A percentile compares a stretch with the other conserved stretches of the same genome.
Evolutionary conservation across 2,113 vertebrate species (phyloP).

Genomic region (Siniperca knerii): DNA sequence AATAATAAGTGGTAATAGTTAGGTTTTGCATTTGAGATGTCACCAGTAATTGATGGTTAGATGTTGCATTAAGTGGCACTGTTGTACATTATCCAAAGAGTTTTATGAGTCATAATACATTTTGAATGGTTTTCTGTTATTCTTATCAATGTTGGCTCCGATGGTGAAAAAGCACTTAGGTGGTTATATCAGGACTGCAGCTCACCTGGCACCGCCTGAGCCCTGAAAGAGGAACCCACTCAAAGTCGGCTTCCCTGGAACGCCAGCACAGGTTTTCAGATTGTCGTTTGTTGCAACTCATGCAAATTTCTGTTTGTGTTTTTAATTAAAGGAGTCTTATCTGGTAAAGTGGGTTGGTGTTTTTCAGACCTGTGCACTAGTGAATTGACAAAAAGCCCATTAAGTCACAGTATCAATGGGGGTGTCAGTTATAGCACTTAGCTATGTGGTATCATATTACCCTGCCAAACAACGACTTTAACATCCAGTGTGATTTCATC

Average conservation of each 20-base stretch:
- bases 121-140: neutral
- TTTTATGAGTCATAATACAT: neutral
- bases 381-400: no score
- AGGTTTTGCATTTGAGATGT: neutral
- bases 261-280: neutral
- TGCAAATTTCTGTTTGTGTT: neutral
- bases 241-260: neutral
- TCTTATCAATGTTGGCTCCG: neutral
- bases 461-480: no score
- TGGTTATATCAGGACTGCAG: neutral
- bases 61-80: no score
- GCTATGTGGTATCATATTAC: no score
- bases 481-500: no score
- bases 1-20: neutral
- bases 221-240: constrained; percentile 8
- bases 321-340: neutral
- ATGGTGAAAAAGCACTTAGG: neutral
- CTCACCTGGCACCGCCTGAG: no score
- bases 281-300: no score
- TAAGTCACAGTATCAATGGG: no score
- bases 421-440: no score
- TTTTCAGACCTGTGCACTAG: no score
- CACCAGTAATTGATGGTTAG: neutral
- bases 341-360: neutral
- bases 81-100: neutral